phyloP scores from a whole-genome alignment of 2,797 vertebrate genomes.

The Karalla daura region DNA sequence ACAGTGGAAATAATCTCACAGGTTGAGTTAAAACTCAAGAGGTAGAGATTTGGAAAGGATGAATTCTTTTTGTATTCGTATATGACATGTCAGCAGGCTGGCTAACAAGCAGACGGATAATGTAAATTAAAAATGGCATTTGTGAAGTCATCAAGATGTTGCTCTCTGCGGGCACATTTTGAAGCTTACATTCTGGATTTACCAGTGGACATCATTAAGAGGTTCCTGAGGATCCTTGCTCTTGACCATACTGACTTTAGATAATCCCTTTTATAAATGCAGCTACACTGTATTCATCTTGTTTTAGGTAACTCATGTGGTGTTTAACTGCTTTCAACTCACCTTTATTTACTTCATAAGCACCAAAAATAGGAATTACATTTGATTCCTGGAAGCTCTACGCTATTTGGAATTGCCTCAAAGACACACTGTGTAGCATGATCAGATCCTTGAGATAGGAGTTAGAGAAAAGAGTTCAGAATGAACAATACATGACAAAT shows the following conservation, averaged over 20 bases:
- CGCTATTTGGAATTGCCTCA: too few species aligned
- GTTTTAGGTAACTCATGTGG: too few species aligned
- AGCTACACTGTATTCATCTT: too few species aligned
- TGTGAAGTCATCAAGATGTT: not conserved
- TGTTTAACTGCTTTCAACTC: too few species aligned
- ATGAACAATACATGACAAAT: too few species aligned
- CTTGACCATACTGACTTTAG: not conserved
- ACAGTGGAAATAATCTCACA: slow-evolving; percentile 46
- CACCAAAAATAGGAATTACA: too few species aligned
- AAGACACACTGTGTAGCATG: too few species aligned
- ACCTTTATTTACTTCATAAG: too few species aligned
- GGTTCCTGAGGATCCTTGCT: not conserved
- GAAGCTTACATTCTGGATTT: not conserved
- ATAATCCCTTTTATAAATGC: too few species aligned
- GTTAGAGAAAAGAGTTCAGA: too few species aligned
- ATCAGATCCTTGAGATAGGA: too few species aligned
- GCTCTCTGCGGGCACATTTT: not conserved
- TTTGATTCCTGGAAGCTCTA: too few species aligned
- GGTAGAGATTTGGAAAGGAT: slow-evolving; percentile 7
- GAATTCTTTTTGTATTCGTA: slow-evolving; percentile 21
- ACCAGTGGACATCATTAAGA: not conserved
- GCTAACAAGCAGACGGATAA: slow-evolving; percentile 25
- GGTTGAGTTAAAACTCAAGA: slow-evolving; percentile 53
- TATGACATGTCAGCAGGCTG: slow-evolving; percentile 57
- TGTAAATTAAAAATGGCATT: not conserved